phyloP scores from a whole-genome alignment of 2,113 vertebrate species.

The Myanophis thanlyinensis region DNA sequence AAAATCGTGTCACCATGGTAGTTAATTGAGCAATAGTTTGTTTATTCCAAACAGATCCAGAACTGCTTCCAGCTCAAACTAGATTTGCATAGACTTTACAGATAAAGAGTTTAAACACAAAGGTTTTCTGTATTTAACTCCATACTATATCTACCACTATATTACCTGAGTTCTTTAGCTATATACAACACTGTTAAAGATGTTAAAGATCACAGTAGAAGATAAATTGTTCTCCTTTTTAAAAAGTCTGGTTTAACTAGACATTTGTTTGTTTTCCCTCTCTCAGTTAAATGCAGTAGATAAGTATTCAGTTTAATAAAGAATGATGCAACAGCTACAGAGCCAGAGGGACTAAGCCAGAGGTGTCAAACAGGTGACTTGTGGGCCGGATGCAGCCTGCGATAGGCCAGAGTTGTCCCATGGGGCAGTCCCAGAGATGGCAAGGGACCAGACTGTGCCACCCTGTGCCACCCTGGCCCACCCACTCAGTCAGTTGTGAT shows the following conservation, averaged over 20 bases:
- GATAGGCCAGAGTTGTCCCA: too few relatives aligned
- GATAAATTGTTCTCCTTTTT: neutral
- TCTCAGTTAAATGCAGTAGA: neutral
- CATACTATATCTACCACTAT: neutral
- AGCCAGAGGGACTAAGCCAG: neutral
- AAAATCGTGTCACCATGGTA: neutral
- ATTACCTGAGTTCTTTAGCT: neutral
- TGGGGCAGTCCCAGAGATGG: too few relatives aligned
- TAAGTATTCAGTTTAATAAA: neutral
- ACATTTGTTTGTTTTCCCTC: neutral
- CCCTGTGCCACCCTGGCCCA: too few relatives aligned
- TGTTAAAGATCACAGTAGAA: neutral
- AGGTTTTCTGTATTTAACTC: neutral
- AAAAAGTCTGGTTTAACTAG: neutral
- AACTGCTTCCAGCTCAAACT: neutral
- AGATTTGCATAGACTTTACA: neutral
- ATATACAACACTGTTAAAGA: neutral
- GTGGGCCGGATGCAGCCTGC: too few relatives aligned
- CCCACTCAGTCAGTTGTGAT: too few relatives aligned
- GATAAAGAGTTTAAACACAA: neutral
- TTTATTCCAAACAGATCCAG: neutral
- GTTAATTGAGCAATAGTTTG: neutral
- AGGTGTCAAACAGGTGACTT: too few relatives aligned
- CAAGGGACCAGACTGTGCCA: accelerated
- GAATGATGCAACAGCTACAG: neutral